These are phyloP conservation scores for Gortyna flavago DNA, from an alignment of 2,888 invertebrate genomes.

Conservation along the genomic window DNA sequence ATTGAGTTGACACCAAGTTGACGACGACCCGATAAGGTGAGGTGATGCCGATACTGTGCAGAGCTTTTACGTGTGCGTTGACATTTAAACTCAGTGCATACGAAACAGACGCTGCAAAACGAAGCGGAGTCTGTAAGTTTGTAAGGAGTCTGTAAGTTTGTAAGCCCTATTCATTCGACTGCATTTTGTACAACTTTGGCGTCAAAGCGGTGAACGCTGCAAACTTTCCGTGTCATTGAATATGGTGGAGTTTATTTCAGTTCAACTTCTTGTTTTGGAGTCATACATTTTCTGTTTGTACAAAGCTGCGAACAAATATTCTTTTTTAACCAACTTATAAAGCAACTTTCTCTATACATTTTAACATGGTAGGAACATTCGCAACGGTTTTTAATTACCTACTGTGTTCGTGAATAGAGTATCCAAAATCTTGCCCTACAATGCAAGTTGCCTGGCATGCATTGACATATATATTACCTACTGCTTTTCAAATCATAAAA, in stretches of 20 bases:
- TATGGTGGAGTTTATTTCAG: constrained; percentile 4
- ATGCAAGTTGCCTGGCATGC: no score
- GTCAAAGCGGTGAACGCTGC: not conserved
- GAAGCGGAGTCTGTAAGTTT: not conserved
- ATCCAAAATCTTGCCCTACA: no score
- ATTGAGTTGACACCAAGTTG: not conserved
- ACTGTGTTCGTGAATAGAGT: not conserved
- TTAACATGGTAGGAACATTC: no score
- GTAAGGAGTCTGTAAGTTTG: constrained; percentile 1
- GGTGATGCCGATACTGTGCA: not conserved
- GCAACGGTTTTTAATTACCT: no score
- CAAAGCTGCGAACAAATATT: not conserved
- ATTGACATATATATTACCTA: no score
- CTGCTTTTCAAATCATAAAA: no score
- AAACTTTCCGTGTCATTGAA: constrained; percentile 15
- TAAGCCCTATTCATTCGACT: constrained; percentile 19
- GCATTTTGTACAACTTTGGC: constrained; percentile 32
- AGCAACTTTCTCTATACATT: no score
- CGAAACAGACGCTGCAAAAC: not conserved
- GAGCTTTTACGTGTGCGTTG: not conserved
- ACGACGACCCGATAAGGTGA: not conserved
- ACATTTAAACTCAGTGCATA: not conserved
- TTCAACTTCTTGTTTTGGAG: not conserved
- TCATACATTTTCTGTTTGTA: not conserved
- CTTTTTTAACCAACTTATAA: not conserved